phyloP scores from a whole-genome alignment of 1,140 invertebrate genomes.

The Drosophila nasuta region DNA sequence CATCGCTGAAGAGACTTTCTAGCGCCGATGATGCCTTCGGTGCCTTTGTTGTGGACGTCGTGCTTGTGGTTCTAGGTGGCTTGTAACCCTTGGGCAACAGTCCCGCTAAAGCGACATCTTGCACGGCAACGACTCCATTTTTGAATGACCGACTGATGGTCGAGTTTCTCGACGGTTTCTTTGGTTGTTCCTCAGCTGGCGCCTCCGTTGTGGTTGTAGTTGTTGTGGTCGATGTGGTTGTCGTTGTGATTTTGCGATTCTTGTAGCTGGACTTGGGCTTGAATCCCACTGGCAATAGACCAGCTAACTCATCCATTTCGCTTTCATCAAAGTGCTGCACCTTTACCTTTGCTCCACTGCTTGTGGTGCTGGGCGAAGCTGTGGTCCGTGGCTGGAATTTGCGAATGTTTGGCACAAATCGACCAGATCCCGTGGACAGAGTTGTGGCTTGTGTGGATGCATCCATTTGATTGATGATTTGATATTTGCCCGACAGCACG shows the following conservation, averaged over 20 bases:
- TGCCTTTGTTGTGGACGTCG: conserved; percentile 64
- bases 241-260: conserved; percentile 86
- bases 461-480: conserved; percentile 79
- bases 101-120: conserved; percentile 85
- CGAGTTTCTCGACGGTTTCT: conserved; percentile 76
- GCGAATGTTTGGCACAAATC: conserved; percentile 75
- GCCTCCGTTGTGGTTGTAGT: conserved; percentile 84
- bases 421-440: conserved; percentile 42
- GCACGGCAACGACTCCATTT: conserved; percentile 62
- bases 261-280: conserved; percentile 86
- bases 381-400: conserved; percentile 86
- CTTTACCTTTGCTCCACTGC: conserved; percentile 79
- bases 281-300: conserved; percentile 88
- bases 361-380: conserved; percentile 86
- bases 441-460: conserved; percentile 64
- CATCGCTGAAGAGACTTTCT: conserved; percentile 67
- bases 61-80: conserved; percentile 84
- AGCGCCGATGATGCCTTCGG: conserved; percentile 31
- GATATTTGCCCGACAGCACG: conserved; percentile 88
- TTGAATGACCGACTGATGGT: conserved; percentile 83
- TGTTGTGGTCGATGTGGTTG: conserved; percentile 75
- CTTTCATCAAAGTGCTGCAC: conserved; percentile 89
- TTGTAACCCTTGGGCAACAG: conserved; percentile 88
- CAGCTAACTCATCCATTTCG: conserved; percentile 87
- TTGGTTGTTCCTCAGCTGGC: conserved; percentile 17